Conservation (phyloP, 2,797 vertebrate genomes). For the Lepilemur septentrionalis region DNA sequence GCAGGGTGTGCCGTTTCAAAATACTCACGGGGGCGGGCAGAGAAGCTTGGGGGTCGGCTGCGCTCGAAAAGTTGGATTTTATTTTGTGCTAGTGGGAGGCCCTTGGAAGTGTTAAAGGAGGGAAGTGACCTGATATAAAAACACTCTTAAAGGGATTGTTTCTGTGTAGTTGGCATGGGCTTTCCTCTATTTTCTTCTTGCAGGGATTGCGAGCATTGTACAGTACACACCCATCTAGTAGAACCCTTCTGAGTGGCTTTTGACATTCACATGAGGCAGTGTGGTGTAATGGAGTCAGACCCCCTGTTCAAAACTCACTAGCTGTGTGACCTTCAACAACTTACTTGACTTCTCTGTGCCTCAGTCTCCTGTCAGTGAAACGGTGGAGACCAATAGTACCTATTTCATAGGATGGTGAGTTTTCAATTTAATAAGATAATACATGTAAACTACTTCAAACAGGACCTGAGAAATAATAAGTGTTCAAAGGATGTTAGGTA, state of each 20-base stretch:
- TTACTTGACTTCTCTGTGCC: neutral
- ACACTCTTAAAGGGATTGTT: neutral
- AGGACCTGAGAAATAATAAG: neutral
- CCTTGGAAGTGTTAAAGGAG: neutral
- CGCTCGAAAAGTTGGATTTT: neutral
- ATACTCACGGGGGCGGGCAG: rapidly evolving
- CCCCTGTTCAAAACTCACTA: neutral
- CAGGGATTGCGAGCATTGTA: rapidly evolving
- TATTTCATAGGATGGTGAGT: neutral
- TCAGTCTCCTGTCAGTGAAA: neutral
- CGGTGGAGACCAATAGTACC: neutral
- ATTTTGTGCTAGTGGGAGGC: neutral
- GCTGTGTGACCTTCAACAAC: neutral
- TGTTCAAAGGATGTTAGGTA: neutral
- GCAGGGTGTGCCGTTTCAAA: neutral
- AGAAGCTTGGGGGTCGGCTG: neutral
- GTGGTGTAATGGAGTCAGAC: neutral
- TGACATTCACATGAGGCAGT: rapidly evolving
- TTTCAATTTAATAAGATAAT: neutral
- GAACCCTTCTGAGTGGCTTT: neutral
- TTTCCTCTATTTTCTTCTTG: neutral
- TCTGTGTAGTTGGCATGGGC: neutral
- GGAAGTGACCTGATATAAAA: neutral
- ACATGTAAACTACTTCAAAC: neutral
- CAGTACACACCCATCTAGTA: neutral